A percentile compares a stretch with the other conserved stretches of the same genome.
Conservation (phyloP, 2,797 vertebrate genomes). For the Sebastes umbrosus region DNA sequence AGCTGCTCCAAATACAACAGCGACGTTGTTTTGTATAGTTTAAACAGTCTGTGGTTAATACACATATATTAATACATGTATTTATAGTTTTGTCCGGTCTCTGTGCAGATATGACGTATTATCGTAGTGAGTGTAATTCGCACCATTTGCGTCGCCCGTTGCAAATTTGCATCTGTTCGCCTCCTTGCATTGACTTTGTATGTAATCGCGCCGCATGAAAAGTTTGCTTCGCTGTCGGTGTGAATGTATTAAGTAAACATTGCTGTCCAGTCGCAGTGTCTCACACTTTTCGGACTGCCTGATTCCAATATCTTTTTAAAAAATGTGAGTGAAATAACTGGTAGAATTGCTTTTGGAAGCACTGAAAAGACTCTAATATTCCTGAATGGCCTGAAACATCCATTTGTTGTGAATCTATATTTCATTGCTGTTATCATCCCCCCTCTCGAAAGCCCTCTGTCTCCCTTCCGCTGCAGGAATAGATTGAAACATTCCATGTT, state of each 20-base stretch:
- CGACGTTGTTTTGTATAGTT: too few species aligned
- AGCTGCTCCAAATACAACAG: too few species aligned
- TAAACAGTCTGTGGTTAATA: too few species aligned
- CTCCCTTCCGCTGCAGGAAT: conserved; percentile 11
- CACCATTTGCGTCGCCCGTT: too few species aligned
- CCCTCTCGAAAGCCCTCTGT: conserved; percentile 4
- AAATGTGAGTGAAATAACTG: background rate
- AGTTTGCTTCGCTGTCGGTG: too few species aligned
- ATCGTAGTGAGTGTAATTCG: too few species aligned
- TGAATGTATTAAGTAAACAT: background rate
- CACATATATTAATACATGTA: too few species aligned
- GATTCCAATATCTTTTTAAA: background rate
- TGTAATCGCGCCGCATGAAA: too few species aligned
- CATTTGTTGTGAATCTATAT: conserved; percentile 3
- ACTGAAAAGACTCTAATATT: background rate
- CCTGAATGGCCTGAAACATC: background rate
- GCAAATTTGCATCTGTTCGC: too few species aligned
- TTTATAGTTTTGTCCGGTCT: too few species aligned
- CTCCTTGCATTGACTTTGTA: too few species aligned
- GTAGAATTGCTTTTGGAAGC: background rate
- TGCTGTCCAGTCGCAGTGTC: background rate
- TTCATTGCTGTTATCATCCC: background rate
- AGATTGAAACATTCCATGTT: conserved; percentile 53
- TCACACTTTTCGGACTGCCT: background rate
- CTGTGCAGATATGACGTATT: too few species aligned